These are phyloP conservation scores for Cebidichthys violaceus DNA, from an alignment of 2,113 vertebrate species.

Conservation along the genomic window DNA sequence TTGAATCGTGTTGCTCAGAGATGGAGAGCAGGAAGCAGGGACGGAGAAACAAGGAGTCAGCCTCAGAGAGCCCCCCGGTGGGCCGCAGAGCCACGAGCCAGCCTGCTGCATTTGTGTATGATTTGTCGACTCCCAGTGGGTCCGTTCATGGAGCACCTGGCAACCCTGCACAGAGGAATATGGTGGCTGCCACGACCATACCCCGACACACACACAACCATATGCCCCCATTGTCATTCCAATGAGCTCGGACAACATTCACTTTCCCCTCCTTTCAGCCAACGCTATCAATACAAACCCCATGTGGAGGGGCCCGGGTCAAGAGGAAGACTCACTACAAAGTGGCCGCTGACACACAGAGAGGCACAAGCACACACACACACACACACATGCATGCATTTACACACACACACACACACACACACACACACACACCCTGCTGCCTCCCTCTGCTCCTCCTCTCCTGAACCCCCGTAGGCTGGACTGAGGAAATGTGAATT, in stretches of 20 bases:
- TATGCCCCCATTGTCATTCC: constrained; percentile 94
- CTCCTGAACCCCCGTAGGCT: constrained; percentile 75
- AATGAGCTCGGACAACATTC: constrained; percentile 89
- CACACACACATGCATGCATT: constrained; percentile 33
- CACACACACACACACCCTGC: constrained; percentile 47
- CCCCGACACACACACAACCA: constrained; percentile 90
- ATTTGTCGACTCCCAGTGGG: constrained; percentile 89
- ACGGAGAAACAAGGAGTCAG: constrained; percentile 9
- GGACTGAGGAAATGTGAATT: constrained; percentile 87
- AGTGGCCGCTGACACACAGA: constrained; percentile 74
- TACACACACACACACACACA: constrained; percentile 40
- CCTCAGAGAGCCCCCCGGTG: constrained; percentile 26
- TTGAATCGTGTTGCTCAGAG: constrained; percentile 18
- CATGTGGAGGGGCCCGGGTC: constrained; percentile 86
- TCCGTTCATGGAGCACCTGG: constrained; percentile 94
- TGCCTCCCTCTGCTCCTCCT: constrained; percentile 59
- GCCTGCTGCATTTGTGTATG: constrained; percentile 75
- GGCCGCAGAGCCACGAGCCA: constrained; percentile 63
- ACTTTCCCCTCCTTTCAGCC: constrained; percentile 84
- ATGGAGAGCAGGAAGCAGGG: neutral
- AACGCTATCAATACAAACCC: constrained; percentile 84
- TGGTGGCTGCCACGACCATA: constrained; percentile 86
- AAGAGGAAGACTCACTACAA: constrained; percentile 88
- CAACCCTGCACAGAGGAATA: constrained; percentile 85
- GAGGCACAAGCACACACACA: constrained; percentile 47